These are phyloP conservation scores for Andrena trimmerana DNA, from an alignment of 2,888 invertebrate genomes.

Conservation along the genomic window DNA sequence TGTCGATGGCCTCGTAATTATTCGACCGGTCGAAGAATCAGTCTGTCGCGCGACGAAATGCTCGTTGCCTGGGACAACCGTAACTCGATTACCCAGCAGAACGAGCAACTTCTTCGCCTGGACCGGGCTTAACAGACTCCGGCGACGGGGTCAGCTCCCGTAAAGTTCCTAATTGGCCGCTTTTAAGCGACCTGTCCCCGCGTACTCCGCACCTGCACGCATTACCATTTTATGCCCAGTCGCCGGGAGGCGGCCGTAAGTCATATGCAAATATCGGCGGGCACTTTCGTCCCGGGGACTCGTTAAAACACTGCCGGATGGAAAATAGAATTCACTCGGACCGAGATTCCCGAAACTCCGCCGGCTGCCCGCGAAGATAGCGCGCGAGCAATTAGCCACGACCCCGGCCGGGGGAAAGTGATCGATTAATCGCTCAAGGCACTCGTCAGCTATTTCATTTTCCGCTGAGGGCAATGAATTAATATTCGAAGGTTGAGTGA, in stretches of 20 bases:
- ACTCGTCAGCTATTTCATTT: no score
- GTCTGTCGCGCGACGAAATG: constrained; percentile 25
- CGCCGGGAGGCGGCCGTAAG: constrained; percentile 43
- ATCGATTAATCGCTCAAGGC: background rate
- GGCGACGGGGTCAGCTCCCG: constrained; percentile 53
- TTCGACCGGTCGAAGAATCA: constrained; percentile 17
- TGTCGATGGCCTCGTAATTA: constrained; percentile 19
- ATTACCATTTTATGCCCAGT: constrained; percentile 77
- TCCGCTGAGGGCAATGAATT: no score
- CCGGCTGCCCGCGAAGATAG: background rate
- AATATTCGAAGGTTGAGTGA: no score
- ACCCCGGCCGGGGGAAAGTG: background rate
- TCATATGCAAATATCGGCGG: constrained; percentile 68
- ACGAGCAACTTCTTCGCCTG: constrained; percentile 31
- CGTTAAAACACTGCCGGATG: constrained; percentile 41
- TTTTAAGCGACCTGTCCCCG: constrained; percentile 74
- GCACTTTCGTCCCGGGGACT: constrained; percentile 37
- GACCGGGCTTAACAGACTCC: constrained; percentile 64
- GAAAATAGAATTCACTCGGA: constrained; percentile 32
- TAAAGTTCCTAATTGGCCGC: constrained; percentile 80
- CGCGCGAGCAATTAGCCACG: constrained; percentile 10
- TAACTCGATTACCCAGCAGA: constrained; percentile 58
- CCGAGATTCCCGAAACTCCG: constrained; percentile 15
- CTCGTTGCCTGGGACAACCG: constrained; percentile 35
- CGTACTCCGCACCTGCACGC: constrained; percentile 51